Conservation (phyloP, 2,888 invertebrate genomes). For the Melolontha melolontha region DNA sequence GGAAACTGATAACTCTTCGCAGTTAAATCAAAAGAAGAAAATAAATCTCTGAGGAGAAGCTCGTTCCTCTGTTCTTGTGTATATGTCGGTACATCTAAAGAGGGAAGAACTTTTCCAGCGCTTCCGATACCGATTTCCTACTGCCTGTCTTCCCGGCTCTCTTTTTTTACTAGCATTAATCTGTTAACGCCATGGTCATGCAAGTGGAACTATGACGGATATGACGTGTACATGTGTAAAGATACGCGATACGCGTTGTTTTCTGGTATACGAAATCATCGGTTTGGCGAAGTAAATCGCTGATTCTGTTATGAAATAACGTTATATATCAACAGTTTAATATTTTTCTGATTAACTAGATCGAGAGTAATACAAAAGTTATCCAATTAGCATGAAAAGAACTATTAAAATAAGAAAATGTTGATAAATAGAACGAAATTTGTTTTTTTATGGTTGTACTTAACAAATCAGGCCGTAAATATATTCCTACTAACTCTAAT, state of each 20-base stretch:
- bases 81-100: not conserved
- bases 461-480: no score
- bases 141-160: conserved; percentile 13
- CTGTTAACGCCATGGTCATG: conserved; percentile 7
- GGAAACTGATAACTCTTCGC: conserved; percentile 46
- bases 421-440: conserved; percentile 1
- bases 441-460: no score
- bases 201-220: conserved; percentile 19
- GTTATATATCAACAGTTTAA: no score
- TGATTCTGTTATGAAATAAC: no score
- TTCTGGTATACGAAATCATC: not conserved
- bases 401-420: no score
- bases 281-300: not conserved
- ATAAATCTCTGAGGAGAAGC: conserved; percentile 16
- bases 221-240: not conserved
- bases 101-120: conserved; percentile 10
- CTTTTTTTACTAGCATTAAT: conserved; percentile 28
- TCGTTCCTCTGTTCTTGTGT: not conserved
- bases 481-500: no score
- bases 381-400: no score
- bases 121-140: conserved; percentile 29
- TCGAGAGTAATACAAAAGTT: no score
- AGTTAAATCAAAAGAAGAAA: conserved; percentile 46
- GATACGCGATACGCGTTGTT: not conserved
- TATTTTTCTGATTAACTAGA: no score